These are phyloP conservation scores for Acipenser ruthenus DNA, from an alignment of 2,797 vertebrate species.

Conservation along the genomic window DNA sequence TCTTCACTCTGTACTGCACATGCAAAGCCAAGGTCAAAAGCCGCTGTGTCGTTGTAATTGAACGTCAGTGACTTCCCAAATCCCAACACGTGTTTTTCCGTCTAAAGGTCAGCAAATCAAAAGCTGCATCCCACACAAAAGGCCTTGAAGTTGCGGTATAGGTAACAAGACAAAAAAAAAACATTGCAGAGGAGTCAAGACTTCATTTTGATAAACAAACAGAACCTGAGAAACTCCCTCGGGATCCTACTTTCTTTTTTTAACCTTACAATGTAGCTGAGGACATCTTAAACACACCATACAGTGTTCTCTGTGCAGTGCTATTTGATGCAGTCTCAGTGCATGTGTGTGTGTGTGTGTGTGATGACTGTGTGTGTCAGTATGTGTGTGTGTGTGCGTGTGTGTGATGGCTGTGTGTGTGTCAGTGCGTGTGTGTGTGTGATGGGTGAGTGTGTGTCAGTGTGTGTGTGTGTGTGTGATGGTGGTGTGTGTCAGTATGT, in stretches of 20 bases:
- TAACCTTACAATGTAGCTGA: not conserved
- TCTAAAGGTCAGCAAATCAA: conserved; percentile 20
- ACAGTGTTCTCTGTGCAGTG: not conserved
- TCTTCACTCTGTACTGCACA: conserved; percentile 19
- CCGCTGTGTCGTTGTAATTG: conserved; percentile 21
- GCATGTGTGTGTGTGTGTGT: too few species aligned
- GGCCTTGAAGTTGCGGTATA: too few species aligned
- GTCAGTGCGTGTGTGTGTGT: too few species aligned
- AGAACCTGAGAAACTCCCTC: not conserved
- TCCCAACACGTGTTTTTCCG: conserved; percentile 14
- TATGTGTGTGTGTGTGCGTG: too few species aligned
- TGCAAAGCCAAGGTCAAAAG: conserved; percentile 23
- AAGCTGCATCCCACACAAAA: conserved; percentile 8
- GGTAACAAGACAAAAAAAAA: not conserved
- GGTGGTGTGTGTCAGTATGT: too few species aligned
- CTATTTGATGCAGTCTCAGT: not conserved
- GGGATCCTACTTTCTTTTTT: not conserved
- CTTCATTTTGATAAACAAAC: not conserved
- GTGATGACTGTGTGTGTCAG: too few species aligned
- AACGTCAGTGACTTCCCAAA: conserved; percentile 18
- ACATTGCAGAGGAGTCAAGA: not conserved
- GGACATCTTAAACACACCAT: not conserved
- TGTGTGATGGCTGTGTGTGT: too few species aligned
- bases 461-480: too few species aligned
- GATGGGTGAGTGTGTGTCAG: too few species aligned